phyloP scores from a whole-genome alignment of 1,140 invertebrate species.

The Vollenhovia emeryi region DNA sequence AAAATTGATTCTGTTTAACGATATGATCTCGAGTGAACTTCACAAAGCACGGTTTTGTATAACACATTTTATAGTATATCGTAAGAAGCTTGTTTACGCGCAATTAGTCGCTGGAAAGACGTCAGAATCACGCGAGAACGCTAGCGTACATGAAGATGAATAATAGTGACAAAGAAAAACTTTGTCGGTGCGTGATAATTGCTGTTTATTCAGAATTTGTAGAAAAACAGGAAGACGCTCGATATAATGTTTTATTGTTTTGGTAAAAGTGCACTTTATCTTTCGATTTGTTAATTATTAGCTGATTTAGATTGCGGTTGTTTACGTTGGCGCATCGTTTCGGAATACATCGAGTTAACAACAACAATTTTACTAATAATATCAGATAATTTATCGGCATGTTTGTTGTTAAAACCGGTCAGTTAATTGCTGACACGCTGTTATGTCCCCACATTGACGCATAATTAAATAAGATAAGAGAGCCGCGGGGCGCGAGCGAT shows the following conservation, averaged over 20 bases:
- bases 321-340: not conserved
- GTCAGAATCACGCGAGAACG: not conserved
- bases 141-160: not conserved
- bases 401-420: constrained; percentile 11
- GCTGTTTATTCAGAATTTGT: not conserved
- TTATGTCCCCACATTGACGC: constrained; percentile 45
- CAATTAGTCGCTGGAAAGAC: constrained; percentile 1
- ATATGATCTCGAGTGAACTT: not conserved
- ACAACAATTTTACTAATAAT: constrained; percentile 2
- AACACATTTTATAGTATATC: not conserved
- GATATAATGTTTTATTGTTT: no score
- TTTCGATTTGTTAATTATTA: not conserved
- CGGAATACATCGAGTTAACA: constrained; percentile 2
- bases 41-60: not conserved
- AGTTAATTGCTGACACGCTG: constrained; percentile 19
- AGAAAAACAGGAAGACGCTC: no score
- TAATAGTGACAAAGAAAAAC: constrained; percentile 34
- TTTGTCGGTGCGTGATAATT: not conserved
- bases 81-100: constrained; percentile 15
- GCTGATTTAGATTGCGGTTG: not conserved
- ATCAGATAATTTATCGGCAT: not conserved
- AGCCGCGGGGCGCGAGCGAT: not conserved
- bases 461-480: constrained; percentile 57
- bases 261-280: no score
- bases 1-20: not conserved